A percentile compares a stretch with the other conserved stretches of the same genome.
These are phyloP conservation scores for Melitaea athalia DNA, from an alignment of 2,888 invertebrate species.

Conservation along the genomic window DNA sequence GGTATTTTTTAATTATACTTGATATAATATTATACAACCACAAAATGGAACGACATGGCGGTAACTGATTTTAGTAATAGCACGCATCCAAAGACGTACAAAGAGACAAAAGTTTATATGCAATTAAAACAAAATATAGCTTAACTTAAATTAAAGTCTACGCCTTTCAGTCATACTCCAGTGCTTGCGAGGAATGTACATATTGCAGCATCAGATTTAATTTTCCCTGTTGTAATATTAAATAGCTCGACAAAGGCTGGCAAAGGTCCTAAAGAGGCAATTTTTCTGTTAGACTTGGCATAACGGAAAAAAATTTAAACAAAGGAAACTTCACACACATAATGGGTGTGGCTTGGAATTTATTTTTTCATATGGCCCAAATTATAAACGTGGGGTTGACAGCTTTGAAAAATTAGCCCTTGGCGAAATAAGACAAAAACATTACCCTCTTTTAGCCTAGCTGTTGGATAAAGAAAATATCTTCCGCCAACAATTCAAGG, in stretches of 20 bases:
- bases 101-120: background rate
- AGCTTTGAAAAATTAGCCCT: constrained; percentile 40
- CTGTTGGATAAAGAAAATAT: constrained; percentile 18
- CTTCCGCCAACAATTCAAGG: background rate
- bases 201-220: constrained; percentile 8
- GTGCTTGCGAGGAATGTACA: constrained; percentile 6
- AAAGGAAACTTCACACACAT: constrained; percentile 31
- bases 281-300: constrained; percentile 31
- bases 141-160: background rate
- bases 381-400: constrained; percentile 40
- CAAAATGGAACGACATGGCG: too few relatives aligned
- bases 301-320: constrained; percentile 34
- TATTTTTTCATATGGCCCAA: constrained; percentile 35
- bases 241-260: constrained; percentile 28
- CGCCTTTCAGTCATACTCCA: constrained; percentile 7
- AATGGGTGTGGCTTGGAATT: constrained; percentile 23
- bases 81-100: background rate
- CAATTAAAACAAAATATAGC: background rate
- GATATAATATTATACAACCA: too few relatives aligned
- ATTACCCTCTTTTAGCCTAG: constrained; percentile 31
- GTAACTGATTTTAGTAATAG: background rate
- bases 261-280: constrained; percentile 36
- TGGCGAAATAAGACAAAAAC: constrained; percentile 28
- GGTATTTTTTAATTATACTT: too few relatives aligned
- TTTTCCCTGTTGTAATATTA: constrained; percentile 8